Evolutionary conservation across 1,140 invertebrate species (phyloP).

Genomic region (Dendrolimus kikuchii): DNA sequence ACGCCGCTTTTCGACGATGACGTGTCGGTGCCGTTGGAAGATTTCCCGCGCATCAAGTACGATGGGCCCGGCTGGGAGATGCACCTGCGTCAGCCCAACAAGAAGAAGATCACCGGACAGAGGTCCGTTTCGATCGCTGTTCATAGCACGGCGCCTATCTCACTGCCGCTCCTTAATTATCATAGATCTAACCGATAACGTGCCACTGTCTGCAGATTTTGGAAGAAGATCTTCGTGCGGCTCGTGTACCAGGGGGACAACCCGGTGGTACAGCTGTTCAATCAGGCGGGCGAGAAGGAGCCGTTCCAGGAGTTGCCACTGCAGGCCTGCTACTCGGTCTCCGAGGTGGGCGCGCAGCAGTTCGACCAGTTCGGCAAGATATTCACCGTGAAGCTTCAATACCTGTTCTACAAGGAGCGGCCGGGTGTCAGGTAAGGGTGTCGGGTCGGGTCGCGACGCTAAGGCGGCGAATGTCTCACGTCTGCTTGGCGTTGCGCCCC

Average conservation of each 20-base stretch:
- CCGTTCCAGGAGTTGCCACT: slow-evolving; percentile 95
- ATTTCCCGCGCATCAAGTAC: slow-evolving; percentile 89
- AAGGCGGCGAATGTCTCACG: neutral
- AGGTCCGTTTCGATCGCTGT: slow-evolving; percentile 57
- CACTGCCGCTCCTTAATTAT: too few species aligned
- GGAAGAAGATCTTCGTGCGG: slow-evolving; percentile 97
- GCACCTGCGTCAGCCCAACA: slow-evolving; percentile 95
- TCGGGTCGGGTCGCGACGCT: too few species aligned
- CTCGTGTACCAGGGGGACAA: slow-evolving; percentile 86
- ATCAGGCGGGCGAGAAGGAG: slow-evolving; percentile 88
- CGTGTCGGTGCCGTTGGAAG: slow-evolving; percentile 92
- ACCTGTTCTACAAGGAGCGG: slow-evolving; percentile 98
- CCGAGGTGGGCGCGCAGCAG: slow-evolving; percentile 94
- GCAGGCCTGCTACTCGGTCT: slow-evolving; percentile 93
- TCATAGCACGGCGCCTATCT: too few species aligned
- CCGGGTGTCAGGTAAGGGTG: slow-evolving; percentile 83
- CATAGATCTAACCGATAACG: too few species aligned
- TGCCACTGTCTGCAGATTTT: slow-evolving; percentile 80
- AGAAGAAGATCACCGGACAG: slow-evolving; percentile 98
- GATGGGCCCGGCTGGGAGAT: slow-evolving; percentile 96
- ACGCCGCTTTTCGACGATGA: slow-evolving; percentile 97
- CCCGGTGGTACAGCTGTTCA: slow-evolving; percentile 89
- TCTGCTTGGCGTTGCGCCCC: neutral
- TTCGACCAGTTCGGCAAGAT: slow-evolving; percentile 99
- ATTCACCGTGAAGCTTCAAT: slow-evolving; percentile 98